Conservation (phyloP, 2,797 vertebrate species). For the Setipinna tenuifilis region DNA sequence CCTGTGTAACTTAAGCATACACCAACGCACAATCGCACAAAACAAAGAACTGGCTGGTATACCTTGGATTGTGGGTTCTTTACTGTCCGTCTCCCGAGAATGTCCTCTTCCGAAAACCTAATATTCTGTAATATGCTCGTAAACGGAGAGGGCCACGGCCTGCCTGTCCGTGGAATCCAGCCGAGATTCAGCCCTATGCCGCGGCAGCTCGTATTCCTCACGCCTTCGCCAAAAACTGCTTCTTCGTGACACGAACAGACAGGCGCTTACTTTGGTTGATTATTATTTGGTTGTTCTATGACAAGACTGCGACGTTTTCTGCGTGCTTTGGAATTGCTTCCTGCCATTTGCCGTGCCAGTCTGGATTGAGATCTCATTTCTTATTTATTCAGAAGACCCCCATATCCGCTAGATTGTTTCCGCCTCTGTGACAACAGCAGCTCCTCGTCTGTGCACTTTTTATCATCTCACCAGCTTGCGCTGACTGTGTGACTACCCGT, state of each 20-base stretch:
- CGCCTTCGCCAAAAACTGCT: conserved; percentile 18
- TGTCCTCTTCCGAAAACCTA: not conserved
- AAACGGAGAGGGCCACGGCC: conserved; percentile 36
- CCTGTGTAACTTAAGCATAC: not conserved
- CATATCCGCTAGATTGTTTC: conserved; percentile 29
- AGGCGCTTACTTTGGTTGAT: not conserved
- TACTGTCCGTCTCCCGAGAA: not conserved
- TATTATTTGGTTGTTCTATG: not conserved
- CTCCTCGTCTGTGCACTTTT: conserved; percentile 21
- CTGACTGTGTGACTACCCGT: not conserved
- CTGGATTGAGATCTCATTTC: conserved; percentile 35
- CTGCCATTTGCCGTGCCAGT: conserved; percentile 30
- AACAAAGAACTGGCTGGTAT: not conserved
- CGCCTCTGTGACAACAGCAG: conserved; percentile 7
- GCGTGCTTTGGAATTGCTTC: conserved; percentile 24
- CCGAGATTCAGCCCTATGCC: conserved; percentile 19
- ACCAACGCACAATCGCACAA: not conserved
- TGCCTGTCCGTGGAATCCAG: conserved; percentile 13
- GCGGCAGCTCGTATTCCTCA: not conserved
- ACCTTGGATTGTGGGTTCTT: not conserved
- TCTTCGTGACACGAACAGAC: conserved; percentile 14
- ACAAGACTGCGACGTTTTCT: not conserved
- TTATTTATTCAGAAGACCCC: conserved; percentile 42
- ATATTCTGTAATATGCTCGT: not conserved
- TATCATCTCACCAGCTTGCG: conserved; percentile 22